Percentiles rank a stretch among this genome's conserved stretches.
Evolutionary conservation across 2,888 invertebrate genomes (phyloP).

Genomic region (Catocala nupta): DNA sequence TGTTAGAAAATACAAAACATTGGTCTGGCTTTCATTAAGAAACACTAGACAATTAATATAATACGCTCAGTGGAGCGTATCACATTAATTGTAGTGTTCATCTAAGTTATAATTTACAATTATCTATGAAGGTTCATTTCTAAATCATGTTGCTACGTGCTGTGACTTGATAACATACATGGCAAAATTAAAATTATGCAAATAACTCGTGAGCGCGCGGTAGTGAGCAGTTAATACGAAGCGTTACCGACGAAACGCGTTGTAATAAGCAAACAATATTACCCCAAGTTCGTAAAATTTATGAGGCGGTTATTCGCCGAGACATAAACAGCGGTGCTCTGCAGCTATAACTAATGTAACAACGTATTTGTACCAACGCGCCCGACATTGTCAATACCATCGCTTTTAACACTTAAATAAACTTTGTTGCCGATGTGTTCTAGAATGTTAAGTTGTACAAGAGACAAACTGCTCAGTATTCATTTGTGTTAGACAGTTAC

Average conservation of each 20-base stretch:
- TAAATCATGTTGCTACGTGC: constrained; percentile 31
- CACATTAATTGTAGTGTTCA: neutral
- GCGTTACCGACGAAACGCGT: constrained; percentile 66
- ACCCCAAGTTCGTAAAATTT: constrained; percentile 79
- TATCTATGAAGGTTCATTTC: constrained; percentile 8
- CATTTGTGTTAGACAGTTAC: constrained; percentile 36
- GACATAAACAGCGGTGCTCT: constrained; percentile 69
- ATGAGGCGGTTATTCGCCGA: constrained; percentile 76
- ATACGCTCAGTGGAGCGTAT: too few relatives aligned
- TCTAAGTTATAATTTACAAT: constrained; percentile 1
- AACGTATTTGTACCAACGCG: constrained; percentile 55
- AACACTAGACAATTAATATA: too few relatives aligned
- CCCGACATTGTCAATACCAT: constrained; percentile 48
- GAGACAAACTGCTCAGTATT: constrained; percentile 31
- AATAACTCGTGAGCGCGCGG: constrained; percentile 63
- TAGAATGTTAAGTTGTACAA: constrained; percentile 27
- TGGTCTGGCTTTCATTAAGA: too few relatives aligned
- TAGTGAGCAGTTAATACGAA: constrained; percentile 65
- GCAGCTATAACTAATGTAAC: constrained; percentile 62
- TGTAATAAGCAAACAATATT: constrained; percentile 78
- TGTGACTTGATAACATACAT: constrained; percentile 45
- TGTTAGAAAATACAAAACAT: too few relatives aligned
- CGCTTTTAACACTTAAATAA: constrained; percentile 35
- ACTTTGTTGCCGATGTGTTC: constrained; percentile 28
- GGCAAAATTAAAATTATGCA: constrained; percentile 73